These are phyloP conservation scores for Epizoanthus stellaris DNA, from an alignment of 92 coral and sea anemone species.

Conservation along the genomic window DNA sequence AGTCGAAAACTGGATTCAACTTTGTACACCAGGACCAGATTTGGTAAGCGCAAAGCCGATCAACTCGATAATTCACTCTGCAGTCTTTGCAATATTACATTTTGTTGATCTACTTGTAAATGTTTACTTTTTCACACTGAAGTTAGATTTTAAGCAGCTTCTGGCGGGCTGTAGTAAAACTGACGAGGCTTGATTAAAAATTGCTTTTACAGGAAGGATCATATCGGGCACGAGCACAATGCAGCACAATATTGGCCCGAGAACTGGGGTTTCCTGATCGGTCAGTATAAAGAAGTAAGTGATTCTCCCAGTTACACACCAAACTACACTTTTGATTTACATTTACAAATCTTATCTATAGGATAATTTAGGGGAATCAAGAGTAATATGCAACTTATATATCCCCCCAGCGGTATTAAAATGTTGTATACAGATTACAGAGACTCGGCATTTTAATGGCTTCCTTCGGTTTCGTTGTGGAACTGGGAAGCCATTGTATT, in stretches of 20 bases:
- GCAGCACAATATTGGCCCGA: conserved; percentile 93
- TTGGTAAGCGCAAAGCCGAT: conserved; percentile 71
- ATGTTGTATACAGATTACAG: neutral
- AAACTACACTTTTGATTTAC: neutral
- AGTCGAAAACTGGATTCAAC: conserved; percentile 75
- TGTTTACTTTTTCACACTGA: neutral
- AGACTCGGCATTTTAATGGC: conserved; percentile 7
- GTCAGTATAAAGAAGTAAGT: conserved; percentile 85
- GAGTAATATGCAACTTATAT: no score
- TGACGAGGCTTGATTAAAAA: neutral
- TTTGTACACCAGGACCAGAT: conserved; percentile 98
- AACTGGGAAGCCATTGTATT: conserved; percentile 10
- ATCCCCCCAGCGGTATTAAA: no score
- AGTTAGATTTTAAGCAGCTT: neutral
- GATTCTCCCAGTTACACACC: neutral
- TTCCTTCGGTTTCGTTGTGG: neutral
- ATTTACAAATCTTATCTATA: no score
- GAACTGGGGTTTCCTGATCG: conserved; percentile 96
- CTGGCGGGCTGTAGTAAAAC: neutral
- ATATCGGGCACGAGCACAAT: conserved; percentile 89
- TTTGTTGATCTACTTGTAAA: neutral
- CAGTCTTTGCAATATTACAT: neutral
- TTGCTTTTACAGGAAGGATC: conserved; percentile 84
- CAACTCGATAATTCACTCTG: neutral
- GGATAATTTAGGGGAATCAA: no score